Evolutionary conservation across 2,888 invertebrate genomes (phyloP).

Genomic region (Papilio elwesi): DNA sequence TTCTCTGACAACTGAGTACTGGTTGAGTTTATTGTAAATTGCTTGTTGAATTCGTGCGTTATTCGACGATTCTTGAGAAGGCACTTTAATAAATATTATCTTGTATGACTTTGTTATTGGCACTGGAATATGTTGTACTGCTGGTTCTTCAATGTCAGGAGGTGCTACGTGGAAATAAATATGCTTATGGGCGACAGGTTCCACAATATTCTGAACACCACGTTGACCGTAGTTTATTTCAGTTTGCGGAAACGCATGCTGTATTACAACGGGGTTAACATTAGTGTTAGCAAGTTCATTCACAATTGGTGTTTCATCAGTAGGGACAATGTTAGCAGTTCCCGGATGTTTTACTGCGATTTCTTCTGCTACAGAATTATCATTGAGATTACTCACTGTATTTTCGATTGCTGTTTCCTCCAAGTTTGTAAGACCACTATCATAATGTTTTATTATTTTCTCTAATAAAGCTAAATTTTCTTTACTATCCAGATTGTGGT

Average conservation of each 20-base stretch:
- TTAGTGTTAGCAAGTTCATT: background rate
- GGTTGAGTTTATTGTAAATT: slow-evolving; percentile 81
- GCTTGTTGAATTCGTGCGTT: slow-evolving; percentile 68
- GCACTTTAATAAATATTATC: slow-evolving; percentile 90
- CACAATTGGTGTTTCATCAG: background rate
- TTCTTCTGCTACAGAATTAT: background rate
- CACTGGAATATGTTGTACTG: slow-evolving; percentile 75
- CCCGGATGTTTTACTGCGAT: background rate
- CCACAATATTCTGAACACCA: slow-evolving; percentile 13
- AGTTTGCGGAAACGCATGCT: slow-evolving; percentile 3
- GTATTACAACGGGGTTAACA: background rate
- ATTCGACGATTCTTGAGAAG: slow-evolving; percentile 83
- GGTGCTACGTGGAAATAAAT: slow-evolving; percentile 91
- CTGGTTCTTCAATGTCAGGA: slow-evolving; percentile 85
- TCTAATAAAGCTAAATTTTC: slow-evolving; percentile 11
- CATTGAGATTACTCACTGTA: background rate
- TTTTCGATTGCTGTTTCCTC: background rate
- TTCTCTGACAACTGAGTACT: slow-evolving; percentile 83
- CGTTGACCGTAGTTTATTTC: background rate
- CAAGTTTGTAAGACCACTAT: background rate
- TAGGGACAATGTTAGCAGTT: background rate
- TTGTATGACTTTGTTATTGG: slow-evolving; percentile 87
- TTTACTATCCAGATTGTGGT: background rate
- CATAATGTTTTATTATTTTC: slow-evolving; percentile 4
- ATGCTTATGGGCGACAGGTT: slow-evolving; percentile 86